Conservation (phyloP, 1,140 invertebrate genomes). For the Nasonia giraulti region DNA sequence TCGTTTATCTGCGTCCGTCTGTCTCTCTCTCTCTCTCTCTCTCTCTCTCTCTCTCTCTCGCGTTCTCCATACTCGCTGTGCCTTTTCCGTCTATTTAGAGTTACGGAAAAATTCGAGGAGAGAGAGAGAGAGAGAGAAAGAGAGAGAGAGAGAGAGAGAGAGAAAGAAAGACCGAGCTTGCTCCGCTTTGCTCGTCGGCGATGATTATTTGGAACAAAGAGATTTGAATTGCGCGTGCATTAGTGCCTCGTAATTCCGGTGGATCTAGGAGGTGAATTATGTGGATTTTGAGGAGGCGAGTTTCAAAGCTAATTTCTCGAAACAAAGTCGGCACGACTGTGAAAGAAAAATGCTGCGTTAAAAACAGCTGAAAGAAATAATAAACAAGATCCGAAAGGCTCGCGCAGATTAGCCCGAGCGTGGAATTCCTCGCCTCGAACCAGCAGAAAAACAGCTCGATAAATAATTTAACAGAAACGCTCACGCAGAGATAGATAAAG, state of each 20-base stretch:
- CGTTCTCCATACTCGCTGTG: not conserved
- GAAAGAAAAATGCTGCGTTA: too few relatives aligned
- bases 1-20: constrained; percentile 25
- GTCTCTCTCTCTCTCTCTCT: not conserved
- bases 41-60: not conserved
- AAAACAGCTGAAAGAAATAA: not conserved
- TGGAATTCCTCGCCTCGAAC: not conserved
- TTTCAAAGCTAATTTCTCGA: too few relatives aligned
- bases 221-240: too few relatives aligned
- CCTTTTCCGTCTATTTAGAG: not conserved
- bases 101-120: not conserved
- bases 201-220: too few relatives aligned
- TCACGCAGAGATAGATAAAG: not conserved
- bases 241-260: too few relatives aligned
- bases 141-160: not conserved
- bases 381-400: not conserved
- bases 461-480: constrained; percentile 31
- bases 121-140: not conserved
- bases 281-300: too few relatives aligned
- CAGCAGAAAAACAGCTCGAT: constrained; percentile 9
- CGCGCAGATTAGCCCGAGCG: not conserved
- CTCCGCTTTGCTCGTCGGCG: too few relatives aligned
- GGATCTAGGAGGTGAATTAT: too few relatives aligned
- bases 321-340: too few relatives aligned
- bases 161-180: not conserved